A percentile compares a stretch with the other conserved stretches of the same genome.
These are phyloP conservation scores for Megalurothrips usitatus DNA, from an alignment of 2,888 invertebrate species.

Conservation along the genomic window DNA sequence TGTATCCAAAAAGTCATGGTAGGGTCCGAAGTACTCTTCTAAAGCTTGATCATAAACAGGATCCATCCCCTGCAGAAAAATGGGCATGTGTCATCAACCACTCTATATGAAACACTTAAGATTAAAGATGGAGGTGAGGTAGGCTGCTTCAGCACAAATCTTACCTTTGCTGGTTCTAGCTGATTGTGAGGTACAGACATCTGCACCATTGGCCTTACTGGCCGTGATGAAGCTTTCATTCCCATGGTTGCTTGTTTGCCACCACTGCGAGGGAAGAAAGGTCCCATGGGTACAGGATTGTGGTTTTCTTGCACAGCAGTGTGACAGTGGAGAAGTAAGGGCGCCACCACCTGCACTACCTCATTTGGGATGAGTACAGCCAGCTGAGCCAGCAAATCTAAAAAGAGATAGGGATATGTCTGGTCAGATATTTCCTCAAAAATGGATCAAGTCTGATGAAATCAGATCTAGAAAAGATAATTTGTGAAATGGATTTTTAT, in stretches of 20 bases:
- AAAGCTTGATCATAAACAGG: conserved; percentile 71
- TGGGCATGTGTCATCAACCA: neutral
- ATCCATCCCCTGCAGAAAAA: conserved; percentile 58
- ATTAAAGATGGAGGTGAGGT: too few species aligned
- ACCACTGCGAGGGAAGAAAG: conserved; percentile 70
- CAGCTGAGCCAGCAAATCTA: conserved; percentile 72
- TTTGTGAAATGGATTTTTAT: conserved; percentile 42
- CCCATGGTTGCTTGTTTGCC: conserved; percentile 50
- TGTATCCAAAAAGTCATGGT: conserved; percentile 83
- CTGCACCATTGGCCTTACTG: conserved; percentile 75
- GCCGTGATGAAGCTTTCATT: conserved; percentile 61
- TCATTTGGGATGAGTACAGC: conserved; percentile 73
- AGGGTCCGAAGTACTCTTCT: conserved; percentile 75
- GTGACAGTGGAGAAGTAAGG: conserved; percentile 80
- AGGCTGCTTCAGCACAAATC: conserved; percentile 32
- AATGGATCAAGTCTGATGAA: neutral
- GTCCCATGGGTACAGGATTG: conserved; percentile 65
- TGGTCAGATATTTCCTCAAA: neutral
- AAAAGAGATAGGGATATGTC: conserved; percentile 40
- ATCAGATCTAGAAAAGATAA: conserved; percentile 5
- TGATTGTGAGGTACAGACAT: conserved; percentile 77
- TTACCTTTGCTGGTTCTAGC: conserved; percentile 62
- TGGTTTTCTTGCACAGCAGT: conserved; percentile 71
- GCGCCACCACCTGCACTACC: conserved; percentile 75
- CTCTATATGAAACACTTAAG: too few species aligned